Evolutionary conservation across 2,797 vertebrate genomes (phyloP), one percentile per base, ranked within the genome.

Genomic region (Propithecus perrieri): DNA sequence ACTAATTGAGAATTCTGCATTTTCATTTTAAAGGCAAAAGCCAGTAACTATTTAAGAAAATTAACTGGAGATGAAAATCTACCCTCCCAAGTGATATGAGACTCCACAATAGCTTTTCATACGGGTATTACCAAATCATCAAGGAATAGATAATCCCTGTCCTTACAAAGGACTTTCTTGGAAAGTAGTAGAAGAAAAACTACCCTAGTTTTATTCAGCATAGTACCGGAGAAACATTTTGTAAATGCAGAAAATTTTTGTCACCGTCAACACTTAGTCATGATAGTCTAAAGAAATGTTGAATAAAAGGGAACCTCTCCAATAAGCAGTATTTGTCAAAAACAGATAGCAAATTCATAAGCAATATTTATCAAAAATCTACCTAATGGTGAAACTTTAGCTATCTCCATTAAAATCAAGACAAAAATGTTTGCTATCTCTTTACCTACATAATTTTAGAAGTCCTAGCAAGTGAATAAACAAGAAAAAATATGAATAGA

Each of bases 11-110:
- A 46, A 67, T 74, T 81, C 33, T 59, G 20, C 41, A 17, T 76
- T 85, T 89, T 33, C 38, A 57, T 96, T 93, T 93, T 80, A 57
- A 90, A 80, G 55, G 38, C 53, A 65, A 85, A 96, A 41, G 7
- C 41, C 22, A 41, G 35, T 61, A 81, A 67, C 9, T 88, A 69
- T 67, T 92, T 88, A 76, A 61, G 61, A 69, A 88, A 88, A 75
- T 88, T 57, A 85, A 69, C 10, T 89, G 17, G 24, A 18, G 5
- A 75, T 69, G 9, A 41, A 38, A 81, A 48, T 79, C 17, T 57
- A 50, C 28, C 41, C 7, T 94, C 24, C 33, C 79, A 50, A 89
- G 81, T 18, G 33, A 17, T 65, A 57, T 46, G 59, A 61, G 5
- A 78, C 20, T 61, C 57, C 8, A 76, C 33, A 78, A 24, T 26